Conservation (phyloP, 2,888 invertebrate genomes). For the Smittia aterrima region DNA sequence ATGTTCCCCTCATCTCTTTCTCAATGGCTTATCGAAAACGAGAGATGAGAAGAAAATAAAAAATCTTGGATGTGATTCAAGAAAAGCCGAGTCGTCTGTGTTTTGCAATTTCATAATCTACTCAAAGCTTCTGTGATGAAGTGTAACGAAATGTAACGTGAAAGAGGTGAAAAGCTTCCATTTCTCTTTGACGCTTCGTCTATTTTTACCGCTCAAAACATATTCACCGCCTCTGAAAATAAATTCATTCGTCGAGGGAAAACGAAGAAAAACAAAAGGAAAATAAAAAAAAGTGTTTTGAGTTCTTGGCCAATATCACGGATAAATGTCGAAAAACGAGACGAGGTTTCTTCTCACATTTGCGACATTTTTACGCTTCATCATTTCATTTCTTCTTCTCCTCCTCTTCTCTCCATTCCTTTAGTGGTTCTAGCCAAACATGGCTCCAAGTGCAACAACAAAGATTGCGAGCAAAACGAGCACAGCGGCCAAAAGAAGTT, state of each 20-base stretch:
- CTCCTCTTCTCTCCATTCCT: neutral
- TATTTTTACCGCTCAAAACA: conserved; percentile 1
- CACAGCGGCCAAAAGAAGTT: conserved; percentile 71
- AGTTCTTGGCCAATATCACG: conserved; percentile 23
- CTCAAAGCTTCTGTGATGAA: neutral
- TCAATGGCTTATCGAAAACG: conserved; percentile 27
- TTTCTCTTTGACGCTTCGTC: conserved; percentile 6
- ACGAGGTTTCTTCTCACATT: neutral
- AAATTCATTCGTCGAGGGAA: neutral
- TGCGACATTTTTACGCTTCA: neutral
- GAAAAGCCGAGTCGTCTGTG: conserved; percentile 18
- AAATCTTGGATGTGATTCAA: conserved; percentile 38
- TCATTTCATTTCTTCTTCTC: neutral
- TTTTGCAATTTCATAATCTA: conserved; percentile 28
- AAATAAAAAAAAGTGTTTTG: neutral
- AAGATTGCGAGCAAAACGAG: conserved; percentile 73
- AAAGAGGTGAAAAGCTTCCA: conserved; percentile 22
- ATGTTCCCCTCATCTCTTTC: neutral
- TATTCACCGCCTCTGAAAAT: neutral
- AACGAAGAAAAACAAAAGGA: neutral
- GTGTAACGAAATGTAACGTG: conserved; percentile 34
- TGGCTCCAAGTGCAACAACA: conserved; percentile 83
- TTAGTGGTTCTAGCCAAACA: conserved; percentile 60
- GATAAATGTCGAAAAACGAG: conserved; percentile 12
- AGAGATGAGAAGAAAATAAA: neutral